Percentiles rank a stretch among this genome's conserved stretches.
Evolutionary conservation across 2,113 vertebrate species (phyloP).

Genomic region (Corythoichthys haematopterus): DNA sequence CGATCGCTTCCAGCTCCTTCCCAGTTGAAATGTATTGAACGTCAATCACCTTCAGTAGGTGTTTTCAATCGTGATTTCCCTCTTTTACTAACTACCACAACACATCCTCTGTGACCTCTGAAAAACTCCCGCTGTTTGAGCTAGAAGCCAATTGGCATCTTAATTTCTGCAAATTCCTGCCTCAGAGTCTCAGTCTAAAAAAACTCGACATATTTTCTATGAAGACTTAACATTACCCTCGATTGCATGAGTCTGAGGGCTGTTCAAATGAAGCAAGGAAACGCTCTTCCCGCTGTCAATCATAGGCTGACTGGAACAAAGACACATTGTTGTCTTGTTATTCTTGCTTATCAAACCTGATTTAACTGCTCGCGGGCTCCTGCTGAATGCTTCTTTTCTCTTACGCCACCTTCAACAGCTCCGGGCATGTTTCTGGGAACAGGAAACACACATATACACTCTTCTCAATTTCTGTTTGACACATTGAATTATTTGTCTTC

Average conservation of each 20-base stretch:
- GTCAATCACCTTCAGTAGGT: no score
- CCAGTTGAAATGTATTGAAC: no score
- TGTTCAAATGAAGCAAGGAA: background rate
- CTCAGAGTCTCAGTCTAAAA: no score
- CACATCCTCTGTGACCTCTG: no score
- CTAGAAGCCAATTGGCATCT: no score
- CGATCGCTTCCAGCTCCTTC: no score
- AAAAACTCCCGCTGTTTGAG: no score
- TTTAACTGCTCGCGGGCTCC: conserved; percentile 62
- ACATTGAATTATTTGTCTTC: conserved; percentile 8
- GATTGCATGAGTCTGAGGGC: background rate
- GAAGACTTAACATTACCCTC: background rate
- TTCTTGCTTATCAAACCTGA: conserved; percentile 70
- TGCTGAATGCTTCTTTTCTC: conserved; percentile 59
- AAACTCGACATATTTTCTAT: background rate
- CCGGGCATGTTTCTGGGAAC: conserved; percentile 54
- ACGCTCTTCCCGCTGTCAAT: conserved; percentile 38
- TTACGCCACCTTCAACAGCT: conserved; percentile 47
- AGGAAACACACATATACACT: conserved; percentile 40
- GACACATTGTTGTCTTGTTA: conserved; percentile 72
- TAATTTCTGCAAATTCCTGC: no score
- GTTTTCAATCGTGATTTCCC: no score
- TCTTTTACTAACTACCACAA: no score
- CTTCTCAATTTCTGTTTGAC: background rate
- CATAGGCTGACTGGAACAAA: conserved; percentile 61